Conservation (phyloP, 2,113 vertebrate genomes). For the Vimba vimba region DNA sequence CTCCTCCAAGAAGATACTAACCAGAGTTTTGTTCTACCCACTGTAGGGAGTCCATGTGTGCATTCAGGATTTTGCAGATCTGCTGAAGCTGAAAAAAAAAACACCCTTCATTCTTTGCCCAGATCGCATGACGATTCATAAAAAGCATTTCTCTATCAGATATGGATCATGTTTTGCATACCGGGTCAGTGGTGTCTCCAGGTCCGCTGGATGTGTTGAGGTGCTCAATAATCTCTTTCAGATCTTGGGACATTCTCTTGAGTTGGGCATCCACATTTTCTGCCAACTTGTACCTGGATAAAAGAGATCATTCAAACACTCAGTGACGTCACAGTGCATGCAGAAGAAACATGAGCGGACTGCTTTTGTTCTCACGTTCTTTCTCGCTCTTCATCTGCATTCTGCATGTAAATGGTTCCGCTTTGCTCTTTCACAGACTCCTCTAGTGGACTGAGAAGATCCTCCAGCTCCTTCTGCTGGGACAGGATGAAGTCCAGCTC, state of each 20-base stretch:
- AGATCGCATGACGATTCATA: neutral
- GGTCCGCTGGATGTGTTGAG: constrained; percentile 84
- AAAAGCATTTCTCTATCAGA: neutral
- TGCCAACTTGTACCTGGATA: constrained; percentile 84
- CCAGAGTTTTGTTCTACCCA: constrained; percentile 97
- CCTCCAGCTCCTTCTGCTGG: constrained; percentile 97
- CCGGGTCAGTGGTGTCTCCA: constrained; percentile 82
- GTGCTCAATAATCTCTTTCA: constrained; percentile 90
- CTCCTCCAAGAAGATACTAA: constrained; percentile 50
- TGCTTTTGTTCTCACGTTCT: constrained; percentile 78
- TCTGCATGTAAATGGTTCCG: constrained; percentile 96
- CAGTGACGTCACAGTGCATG: neutral
- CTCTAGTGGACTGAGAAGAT: constrained; percentile 88
- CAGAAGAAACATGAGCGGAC: neutral
- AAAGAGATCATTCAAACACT: neutral
- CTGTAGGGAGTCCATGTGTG: constrained; percentile 97
- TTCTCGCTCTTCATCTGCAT: constrained; percentile 93
- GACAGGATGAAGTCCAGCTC: constrained; percentile 97
- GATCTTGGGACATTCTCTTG: constrained; percentile 90
- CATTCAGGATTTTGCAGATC: constrained; percentile 97
- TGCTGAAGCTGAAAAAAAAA: constrained; percentile 84
- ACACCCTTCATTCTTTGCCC: neutral
- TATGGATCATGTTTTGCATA: constrained; percentile 61
- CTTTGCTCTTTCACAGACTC: constrained; percentile 95
- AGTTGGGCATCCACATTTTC: constrained; percentile 90